phyloP scores from a whole-genome alignment of 2,888 invertebrate species.

The Cosmia trapezina region DNA sequence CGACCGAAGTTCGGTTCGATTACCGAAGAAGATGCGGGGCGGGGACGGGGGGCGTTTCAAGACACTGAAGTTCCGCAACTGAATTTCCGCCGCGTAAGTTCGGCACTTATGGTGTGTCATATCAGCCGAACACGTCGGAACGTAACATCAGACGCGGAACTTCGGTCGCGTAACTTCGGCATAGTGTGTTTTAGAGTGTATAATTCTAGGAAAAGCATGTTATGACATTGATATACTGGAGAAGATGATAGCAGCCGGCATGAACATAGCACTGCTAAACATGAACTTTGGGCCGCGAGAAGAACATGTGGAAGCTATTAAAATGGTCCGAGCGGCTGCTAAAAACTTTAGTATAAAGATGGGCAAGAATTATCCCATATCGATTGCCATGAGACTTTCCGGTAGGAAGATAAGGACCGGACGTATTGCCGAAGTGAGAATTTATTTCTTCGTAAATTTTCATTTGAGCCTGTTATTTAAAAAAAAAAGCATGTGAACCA shows the following conservation, averaged over 20 bases:
- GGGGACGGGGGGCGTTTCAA: too few species aligned
- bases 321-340: constrained; percentile 82
- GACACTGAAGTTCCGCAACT: too few species aligned
- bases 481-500: neutral
- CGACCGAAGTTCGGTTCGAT: too few species aligned
- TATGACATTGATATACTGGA: constrained; percentile 80
- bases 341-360: constrained; percentile 91
- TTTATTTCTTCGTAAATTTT: neutral
- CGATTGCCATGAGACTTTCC: constrained; percentile 95
- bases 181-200: too few species aligned
- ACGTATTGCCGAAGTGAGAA: constrained; percentile 92
- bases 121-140: too few species aligned
- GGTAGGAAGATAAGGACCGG: constrained; percentile 98
- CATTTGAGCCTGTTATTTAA: neutral
- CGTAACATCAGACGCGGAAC: too few species aligned
- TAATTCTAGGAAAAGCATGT: constrained; percentile 77
- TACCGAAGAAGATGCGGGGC: too few species aligned
- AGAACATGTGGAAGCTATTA: constrained; percentile 84
- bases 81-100: too few species aligned
- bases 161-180: too few species aligned
- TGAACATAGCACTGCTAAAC: constrained; percentile 88
- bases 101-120: too few species aligned
- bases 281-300: constrained; percentile 81
- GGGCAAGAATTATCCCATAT: constrained; percentile 93
- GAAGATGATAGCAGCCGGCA: constrained; percentile 88